Evolutionary conservation across 2,113 vertebrate species (phyloP).

Genomic region (Siphamia tubifer): DNA sequence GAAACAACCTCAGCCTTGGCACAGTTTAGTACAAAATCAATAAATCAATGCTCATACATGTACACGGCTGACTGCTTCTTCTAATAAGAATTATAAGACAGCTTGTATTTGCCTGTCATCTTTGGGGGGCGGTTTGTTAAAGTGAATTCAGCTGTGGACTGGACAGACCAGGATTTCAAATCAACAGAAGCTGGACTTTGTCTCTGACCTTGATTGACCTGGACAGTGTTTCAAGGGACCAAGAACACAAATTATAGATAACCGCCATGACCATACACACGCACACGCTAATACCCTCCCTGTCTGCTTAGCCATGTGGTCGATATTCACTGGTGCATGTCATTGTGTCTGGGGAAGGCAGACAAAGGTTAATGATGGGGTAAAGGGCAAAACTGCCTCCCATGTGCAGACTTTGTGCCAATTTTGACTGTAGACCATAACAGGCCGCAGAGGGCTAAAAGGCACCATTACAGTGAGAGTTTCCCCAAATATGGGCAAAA

Average conservation of each 20-base stretch:
- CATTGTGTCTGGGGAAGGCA: slow-evolving; percentile 56
- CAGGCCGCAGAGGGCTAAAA: too few species aligned
- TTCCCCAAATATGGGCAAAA: too few species aligned
- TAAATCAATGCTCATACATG: too few species aligned
- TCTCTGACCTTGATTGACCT: slow-evolving; percentile 54
- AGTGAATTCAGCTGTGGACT: neutral
- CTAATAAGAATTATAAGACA: too few species aligned
- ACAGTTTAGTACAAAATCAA: too few species aligned
- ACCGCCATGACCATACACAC: neutral
- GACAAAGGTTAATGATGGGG: slow-evolving; percentile 67
- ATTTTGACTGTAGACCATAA: neutral
- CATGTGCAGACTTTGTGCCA: neutral
- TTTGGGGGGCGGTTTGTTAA: neutral
- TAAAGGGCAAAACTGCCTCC: slow-evolving; percentile 44
- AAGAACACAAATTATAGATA: slow-evolving; percentile 52
- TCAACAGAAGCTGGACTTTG: slow-evolving; percentile 3
- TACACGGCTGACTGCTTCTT: too few species aligned
- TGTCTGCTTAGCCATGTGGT: slow-evolving; percentile 49
- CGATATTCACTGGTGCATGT: slow-evolving; percentile 62
- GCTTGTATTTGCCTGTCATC: neutral
- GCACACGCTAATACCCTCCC: neutral
- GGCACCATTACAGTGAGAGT: too few species aligned
- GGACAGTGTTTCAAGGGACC: slow-evolving; percentile 38
- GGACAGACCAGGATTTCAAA: slow-evolving; percentile 2
- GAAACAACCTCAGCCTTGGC: too few species aligned